These are phyloP conservation scores for Eucera pruinosa DNA, from an alignment of 2,888 invertebrate genomes.

Conservation along the genomic window DNA sequence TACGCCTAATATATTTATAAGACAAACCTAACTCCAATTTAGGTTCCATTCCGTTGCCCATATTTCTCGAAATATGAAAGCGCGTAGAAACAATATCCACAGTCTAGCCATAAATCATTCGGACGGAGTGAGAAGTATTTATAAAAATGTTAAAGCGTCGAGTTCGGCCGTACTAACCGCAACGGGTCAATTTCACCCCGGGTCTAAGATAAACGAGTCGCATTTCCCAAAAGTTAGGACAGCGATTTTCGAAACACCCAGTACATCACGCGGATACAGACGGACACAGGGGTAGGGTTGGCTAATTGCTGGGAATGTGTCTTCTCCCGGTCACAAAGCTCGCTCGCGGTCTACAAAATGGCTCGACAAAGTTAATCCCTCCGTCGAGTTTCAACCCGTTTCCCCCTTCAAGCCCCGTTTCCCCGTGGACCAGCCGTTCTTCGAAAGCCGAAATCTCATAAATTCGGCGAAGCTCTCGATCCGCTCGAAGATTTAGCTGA, in stretches of 20 bases:
- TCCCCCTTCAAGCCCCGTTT: neutral
- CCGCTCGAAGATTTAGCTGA: constrained; percentile 62
- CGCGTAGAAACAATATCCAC: too few relatives aligned
- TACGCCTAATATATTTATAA: too few relatives aligned
- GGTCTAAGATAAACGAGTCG: neutral
- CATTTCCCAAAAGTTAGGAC: constrained; percentile 4
- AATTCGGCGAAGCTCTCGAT: constrained; percentile 65
- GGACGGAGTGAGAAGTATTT: too few relatives aligned
- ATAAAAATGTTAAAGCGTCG: too few relatives aligned
- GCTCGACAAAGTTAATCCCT: constrained; percentile 71
- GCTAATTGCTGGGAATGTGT: constrained; percentile 70
- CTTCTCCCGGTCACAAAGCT: constrained; percentile 65
- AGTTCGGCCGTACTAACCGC: too few relatives aligned
- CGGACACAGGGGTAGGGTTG: constrained; percentile 19
- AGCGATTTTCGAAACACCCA: constrained; percentile 17
- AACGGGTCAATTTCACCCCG: too few relatives aligned
- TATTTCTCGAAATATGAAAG: too few relatives aligned
- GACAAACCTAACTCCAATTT: too few relatives aligned
- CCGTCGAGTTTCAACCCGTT: constrained; percentile 30
- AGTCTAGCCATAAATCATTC: too few relatives aligned
- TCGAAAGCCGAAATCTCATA: constrained; percentile 65
- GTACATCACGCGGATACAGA: constrained; percentile 22
- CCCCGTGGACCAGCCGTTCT: constrained; percentile 7
- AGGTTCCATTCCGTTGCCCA: too few relatives aligned
- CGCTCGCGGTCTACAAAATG: constrained; percentile 65